phyloP scores from a whole-genome alignment of 2,797 vertebrate genomes.

The Florisuga fusca region DNA sequence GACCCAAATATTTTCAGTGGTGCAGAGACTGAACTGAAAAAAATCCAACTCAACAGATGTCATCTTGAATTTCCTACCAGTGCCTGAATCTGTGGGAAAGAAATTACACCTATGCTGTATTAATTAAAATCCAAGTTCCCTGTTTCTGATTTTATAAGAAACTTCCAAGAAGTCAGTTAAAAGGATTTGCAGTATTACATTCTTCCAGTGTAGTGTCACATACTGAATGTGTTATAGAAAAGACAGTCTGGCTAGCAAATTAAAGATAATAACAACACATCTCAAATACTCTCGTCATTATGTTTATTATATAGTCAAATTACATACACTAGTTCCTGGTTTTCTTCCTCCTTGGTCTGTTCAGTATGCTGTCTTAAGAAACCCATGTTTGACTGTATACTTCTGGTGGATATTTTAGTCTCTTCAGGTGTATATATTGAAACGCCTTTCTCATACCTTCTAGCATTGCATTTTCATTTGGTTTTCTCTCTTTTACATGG shows the following conservation, averaged over 20 bases:
- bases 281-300: slow-evolving; percentile 8
- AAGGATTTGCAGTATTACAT: not conserved
- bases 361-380: not conserved
- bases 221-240: slow-evolving; percentile 39
- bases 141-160: not conserved
- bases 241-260: slow-evolving; percentile 57
- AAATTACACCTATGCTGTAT: not conserved
- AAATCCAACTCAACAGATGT: not conserved
- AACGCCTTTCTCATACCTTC: slow-evolving; percentile 31
- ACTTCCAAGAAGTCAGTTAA: not conserved
- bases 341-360: slow-evolving; percentile 39
- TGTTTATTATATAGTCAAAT: slow-evolving; percentile 52
- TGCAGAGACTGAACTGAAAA: slow-evolving; percentile 30
- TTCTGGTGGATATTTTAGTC: slow-evolving; percentile 34
- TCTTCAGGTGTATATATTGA: slow-evolving; percentile 34
- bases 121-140: slow-evolving; percentile 29
- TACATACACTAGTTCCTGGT: slow-evolving; percentile 5
- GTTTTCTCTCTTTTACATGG: slow-evolving; percentile 19
- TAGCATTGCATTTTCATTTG: not conserved
- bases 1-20: slow-evolving; percentile 20
- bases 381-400: slow-evolving; percentile 8
- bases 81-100: slow-evolving; percentile 11
- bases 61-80: not conserved
- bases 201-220: not conserved
- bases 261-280: slow-evolving; percentile 50